Percentiles rank a stretch among this genome's conserved stretches.
Conservation (phyloP, 2,888 invertebrate species). For the Mythimna loreyi region DNA sequence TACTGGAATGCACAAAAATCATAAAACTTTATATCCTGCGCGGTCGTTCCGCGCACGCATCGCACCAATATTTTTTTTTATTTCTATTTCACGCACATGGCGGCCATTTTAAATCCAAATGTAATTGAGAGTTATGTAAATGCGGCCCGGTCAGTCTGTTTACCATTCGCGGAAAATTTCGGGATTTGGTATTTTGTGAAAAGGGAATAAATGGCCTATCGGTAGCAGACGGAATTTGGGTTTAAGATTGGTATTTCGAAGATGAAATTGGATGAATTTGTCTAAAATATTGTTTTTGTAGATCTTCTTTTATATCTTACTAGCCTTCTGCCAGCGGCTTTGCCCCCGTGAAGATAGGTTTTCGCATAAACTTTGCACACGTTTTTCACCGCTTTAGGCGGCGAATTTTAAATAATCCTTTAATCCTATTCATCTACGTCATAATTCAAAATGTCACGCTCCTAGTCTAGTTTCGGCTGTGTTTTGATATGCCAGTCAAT, state of each 20-base stretch:
- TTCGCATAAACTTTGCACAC: too few species aligned
- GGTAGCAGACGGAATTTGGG: constrained; percentile 43
- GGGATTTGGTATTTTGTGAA: constrained; percentile 62
- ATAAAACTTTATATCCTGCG: constrained; percentile 66
- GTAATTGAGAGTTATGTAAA: constrained; percentile 80
- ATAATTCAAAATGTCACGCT: too few species aligned
- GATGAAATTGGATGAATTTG: constrained; percentile 46
- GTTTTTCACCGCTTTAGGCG: too few species aligned
- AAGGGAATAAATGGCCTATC: constrained; percentile 56
- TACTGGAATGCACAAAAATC: constrained; percentile 68
- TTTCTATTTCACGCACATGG: constrained; percentile 77
- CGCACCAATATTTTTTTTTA: constrained; percentile 70
- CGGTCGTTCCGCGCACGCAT: constrained; percentile 68
- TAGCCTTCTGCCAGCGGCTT: too few species aligned
- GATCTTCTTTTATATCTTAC: too few species aligned
- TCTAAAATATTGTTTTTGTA: constrained; percentile 29
- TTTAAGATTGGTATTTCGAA: constrained; percentile 43
- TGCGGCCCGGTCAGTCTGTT: constrained; percentile 68
- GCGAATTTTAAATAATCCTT: too few species aligned
- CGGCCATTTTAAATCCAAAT: constrained; percentile 79
- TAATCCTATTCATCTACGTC: too few species aligned
- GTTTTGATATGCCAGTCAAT: too few species aligned
- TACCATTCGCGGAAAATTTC: constrained; percentile 65
- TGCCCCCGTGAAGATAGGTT: too few species aligned
- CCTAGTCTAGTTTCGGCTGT: too few species aligned